Evolutionary conservation across 2,888 invertebrate genomes (phyloP).

Genomic region (Xanthia icteritia): DNA sequence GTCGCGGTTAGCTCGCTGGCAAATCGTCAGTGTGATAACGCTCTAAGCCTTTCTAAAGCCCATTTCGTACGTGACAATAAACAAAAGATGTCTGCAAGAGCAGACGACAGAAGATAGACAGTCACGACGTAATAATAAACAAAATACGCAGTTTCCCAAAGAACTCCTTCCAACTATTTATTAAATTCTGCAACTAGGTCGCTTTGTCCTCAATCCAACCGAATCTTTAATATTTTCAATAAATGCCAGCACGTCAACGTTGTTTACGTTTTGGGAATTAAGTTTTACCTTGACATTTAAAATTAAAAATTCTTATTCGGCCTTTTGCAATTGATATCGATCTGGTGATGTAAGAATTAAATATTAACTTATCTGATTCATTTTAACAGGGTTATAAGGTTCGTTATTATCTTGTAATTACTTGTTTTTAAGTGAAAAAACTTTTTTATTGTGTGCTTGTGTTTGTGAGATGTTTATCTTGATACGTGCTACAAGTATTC

Average conservation of each 20-base stretch:
- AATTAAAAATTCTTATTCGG: conserved; percentile 1
- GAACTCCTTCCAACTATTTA: conserved; percentile 8
- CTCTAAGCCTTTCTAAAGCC: neutral
- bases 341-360: conserved; percentile 10
- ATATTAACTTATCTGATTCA: conserved; percentile 27
- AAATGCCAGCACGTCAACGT: conserved; percentile 23
- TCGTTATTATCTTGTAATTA: neutral
- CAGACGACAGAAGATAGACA: neutral
- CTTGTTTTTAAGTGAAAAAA: neutral
- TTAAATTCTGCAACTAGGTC: conserved; percentile 26
- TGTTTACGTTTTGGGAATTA: neutral
- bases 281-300: conserved; percentile 38
- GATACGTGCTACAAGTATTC: neutral
- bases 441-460: conserved; percentile 8
- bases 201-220: conserved; percentile 9
- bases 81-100: conserved; percentile 19
- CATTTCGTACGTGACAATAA: conserved; percentile 27
- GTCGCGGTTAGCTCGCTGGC: too few relatives aligned
- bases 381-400: neutral
- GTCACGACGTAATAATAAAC: conserved; percentile 1
- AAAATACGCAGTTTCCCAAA: neutral
- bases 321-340: conserved; percentile 13
- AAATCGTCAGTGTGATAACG: too few relatives aligned
- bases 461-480: neutral
- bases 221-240: conserved; percentile 24